Evolutionary conservation across 2,113 vertebrate genomes (phyloP).

Genomic region (Phainopepla nitens): DNA sequence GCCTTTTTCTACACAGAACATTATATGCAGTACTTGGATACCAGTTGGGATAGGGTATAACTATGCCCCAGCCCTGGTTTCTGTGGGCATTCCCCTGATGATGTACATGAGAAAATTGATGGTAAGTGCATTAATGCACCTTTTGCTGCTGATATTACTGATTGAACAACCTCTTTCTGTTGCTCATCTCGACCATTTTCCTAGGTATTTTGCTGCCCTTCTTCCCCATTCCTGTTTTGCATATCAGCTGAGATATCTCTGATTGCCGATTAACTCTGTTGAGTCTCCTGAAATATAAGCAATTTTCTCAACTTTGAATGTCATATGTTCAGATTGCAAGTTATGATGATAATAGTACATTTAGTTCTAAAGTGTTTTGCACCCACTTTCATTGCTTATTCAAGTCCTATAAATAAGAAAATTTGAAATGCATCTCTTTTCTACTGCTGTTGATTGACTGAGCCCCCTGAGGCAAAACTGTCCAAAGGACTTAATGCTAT

Average conservation of each 20-base stretch:
- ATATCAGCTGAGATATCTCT: not conserved
- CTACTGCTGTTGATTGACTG: slow-evolving; percentile 39
- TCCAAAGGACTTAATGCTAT: not conserved
- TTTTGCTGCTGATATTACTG: not conserved
- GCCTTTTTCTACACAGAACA: not conserved
- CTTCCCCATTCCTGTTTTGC: not conserved
- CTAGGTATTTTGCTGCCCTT: not conserved
- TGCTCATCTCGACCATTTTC: not conserved
- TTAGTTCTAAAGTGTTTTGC: slow-evolving; percentile 42
- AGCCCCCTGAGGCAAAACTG: slow-evolving; percentile 12
- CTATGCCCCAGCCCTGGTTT: not conserved
- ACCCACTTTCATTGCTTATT: slow-evolving; percentile 41
- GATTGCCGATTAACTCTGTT: slow-evolving; percentile 21
- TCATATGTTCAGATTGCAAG: slow-evolving; percentile 5
- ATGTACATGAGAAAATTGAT: not conserved
- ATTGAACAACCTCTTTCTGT: not conserved
- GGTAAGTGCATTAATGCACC: not conserved
- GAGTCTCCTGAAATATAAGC: not conserved
- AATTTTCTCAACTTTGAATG: slow-evolving; percentile 49
- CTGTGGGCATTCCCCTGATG: not conserved
- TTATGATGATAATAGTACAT: slow-evolving; percentile 41
- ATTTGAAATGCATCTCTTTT: slow-evolving; percentile 34
- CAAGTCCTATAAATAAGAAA: slow-evolving; percentile 51
- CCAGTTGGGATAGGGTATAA: not conserved
- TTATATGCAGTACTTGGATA: not conserved